Percentiles rank a stretch among this genome's conserved stretches.
Evolutionary conservation across 2,888 invertebrate species (phyloP).

Genomic region (Dyspetes luteomarginatus): DNA sequence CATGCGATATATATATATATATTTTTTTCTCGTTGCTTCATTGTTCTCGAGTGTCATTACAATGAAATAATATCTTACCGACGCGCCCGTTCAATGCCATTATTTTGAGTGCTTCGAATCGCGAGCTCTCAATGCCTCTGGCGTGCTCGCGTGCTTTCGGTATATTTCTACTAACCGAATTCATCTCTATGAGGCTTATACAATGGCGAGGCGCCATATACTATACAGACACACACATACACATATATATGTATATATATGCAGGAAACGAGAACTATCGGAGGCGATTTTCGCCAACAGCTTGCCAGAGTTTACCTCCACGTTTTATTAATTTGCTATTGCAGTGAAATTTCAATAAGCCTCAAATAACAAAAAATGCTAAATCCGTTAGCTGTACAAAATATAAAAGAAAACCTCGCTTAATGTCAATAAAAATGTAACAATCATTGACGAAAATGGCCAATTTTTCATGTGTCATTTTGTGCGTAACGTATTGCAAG

Average conservation of each 20-base stretch:
- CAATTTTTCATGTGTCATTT: too few species aligned
- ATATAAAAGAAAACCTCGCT: too few species aligned
- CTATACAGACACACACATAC: constrained; percentile 3
- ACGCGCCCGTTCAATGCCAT: constrained; percentile 36
- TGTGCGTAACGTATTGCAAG: too few species aligned
- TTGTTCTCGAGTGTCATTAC: constrained; percentile 28
- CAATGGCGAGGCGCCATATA: background rate
- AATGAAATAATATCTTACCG: constrained; percentile 45
- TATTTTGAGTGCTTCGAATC: constrained; percentile 49
- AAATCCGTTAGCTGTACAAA: too few species aligned
- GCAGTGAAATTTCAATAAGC: too few species aligned
- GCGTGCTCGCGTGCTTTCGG: constrained; percentile 4
- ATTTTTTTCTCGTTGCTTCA: background rate
- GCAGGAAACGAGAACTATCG: background rate
- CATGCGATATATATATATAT: background rate
- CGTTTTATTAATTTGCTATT: too few species aligned
- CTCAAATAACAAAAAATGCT: too few species aligned
- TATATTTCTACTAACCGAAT: constrained; percentile 40
- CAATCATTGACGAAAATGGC: too few species aligned
- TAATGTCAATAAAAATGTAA: too few species aligned
- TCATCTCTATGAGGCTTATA: constrained; percentile 37
- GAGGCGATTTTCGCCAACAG: background rate
- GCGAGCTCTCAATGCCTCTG: background rate
- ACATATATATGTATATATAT: background rate
- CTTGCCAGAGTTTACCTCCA: background rate